A percentile compares a stretch with the other conserved stretches of the same genome.
Evolutionary conservation across 2,888 invertebrate species (phyloP).

Genomic region (Disparrhopalites patrizii): DNA sequence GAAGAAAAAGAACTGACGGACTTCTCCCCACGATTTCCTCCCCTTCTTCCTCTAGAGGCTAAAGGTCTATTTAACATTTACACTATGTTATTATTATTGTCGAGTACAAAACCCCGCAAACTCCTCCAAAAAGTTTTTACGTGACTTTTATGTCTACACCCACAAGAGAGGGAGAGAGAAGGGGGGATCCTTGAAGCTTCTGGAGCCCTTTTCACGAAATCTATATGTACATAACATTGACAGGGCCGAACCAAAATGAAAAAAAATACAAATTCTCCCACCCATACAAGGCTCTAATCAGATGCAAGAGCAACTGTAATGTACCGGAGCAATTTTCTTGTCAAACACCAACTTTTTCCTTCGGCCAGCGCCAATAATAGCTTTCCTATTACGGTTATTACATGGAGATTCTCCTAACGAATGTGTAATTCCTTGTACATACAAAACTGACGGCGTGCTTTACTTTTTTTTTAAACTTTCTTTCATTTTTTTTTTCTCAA

Average conservation of each 20-base stretch:
- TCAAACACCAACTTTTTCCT: conserved; percentile 2
- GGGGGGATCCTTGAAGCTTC: no score
- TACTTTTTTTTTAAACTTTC: no score
- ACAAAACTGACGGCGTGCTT: no score
- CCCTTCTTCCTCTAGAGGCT: conserved; percentile 3
- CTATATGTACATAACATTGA: background rate
- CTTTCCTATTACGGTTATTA: conserved; percentile 1
- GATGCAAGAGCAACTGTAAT: conserved; percentile 9
- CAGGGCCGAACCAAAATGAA: background rate
- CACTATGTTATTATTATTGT: background rate
- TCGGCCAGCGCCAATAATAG: background rate
- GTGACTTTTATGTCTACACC: conserved; percentile 25
- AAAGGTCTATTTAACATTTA: conserved; percentile 14
- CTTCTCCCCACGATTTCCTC: no score
- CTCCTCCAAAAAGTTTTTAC: conserved; percentile 7
- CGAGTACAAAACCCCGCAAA: background rate
- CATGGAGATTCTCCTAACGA: background rate
- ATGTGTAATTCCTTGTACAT: no score
- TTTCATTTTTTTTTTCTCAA: no score
- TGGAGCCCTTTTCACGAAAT: background rate
- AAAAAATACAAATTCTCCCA: background rate
- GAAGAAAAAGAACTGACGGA: no score
- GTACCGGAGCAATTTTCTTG: conserved; percentile 11
- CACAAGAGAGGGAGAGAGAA: conserved; percentile 9
- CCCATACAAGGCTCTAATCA: conserved; percentile 6